These are phyloP conservation scores for Nesometra sesokonis DNA, from an alignment of 35 echinoderm and acorn worm genomes.

Conservation along the genomic window DNA sequence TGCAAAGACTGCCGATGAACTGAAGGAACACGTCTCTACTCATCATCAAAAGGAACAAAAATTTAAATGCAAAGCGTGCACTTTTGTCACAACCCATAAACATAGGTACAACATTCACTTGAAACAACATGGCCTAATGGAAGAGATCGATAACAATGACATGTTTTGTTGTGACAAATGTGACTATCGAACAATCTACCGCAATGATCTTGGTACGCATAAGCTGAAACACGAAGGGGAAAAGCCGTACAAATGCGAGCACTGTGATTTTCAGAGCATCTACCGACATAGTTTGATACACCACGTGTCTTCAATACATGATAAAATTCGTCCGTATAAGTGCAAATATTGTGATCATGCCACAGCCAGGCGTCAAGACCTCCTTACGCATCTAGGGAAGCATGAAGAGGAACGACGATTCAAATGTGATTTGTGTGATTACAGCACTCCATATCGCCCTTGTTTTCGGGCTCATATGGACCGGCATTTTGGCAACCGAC, in stretches of 20 bases:
- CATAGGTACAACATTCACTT: constrained; percentile 77
- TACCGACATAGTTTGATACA: constrained; percentile 87
- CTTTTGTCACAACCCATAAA: constrained; percentile 47
- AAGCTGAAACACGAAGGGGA: constrained; percentile 48
- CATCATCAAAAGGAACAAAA: neutral
- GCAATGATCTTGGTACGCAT: constrained; percentile 68
- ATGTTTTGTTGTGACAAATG: constrained; percentile 66
- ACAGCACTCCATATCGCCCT: constrained; percentile 45
- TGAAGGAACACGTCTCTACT: neutral
- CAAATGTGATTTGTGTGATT: constrained; percentile 56
- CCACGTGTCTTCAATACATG: constrained; percentile 70
- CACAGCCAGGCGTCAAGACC: constrained; percentile 61
- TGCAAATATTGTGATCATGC: constrained; percentile 59
- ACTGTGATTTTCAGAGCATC: constrained; percentile 82
- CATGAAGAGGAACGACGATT: constrained; percentile 41
- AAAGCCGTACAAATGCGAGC: constrained; percentile 64
- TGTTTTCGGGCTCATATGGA: constrained; percentile 76
- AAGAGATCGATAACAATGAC: constrained; percentile 59
- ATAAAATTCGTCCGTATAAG: constrained; percentile 50
- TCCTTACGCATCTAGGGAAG: constrained; percentile 49
- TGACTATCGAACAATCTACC: constrained; percentile 72
- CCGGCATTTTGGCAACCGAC: constrained; percentile 35
- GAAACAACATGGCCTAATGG: constrained; percentile 56
- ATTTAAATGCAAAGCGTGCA: constrained; percentile 62
- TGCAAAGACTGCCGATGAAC: neutral